Conservation (phyloP, 1,140 invertebrate genomes). For the Liolophura sinensis region DNA sequence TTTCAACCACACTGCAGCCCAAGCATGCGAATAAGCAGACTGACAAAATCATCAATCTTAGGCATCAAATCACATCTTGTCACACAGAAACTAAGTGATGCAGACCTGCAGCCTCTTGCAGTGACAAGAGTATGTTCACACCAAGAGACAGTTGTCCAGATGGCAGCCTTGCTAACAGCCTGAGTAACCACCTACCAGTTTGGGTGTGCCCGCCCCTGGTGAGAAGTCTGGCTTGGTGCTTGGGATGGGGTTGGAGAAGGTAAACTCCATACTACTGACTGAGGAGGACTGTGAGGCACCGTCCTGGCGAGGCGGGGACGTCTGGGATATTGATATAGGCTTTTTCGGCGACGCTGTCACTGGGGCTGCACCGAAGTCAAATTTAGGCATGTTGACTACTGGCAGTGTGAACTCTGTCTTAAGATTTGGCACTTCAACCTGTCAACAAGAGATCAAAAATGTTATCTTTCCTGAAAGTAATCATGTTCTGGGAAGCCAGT, state of each 20-base stretch:
- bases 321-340: background rate
- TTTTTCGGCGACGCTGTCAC: background rate
- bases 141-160: no score
- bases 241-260: constrained; percentile 36
- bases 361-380: constrained; percentile 15
- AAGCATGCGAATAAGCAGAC: no score
- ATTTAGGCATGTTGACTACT: constrained; percentile 25
- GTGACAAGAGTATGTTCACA: no score
- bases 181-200: background rate
- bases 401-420: constrained; percentile 42
- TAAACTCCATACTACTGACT: constrained; percentile 23
- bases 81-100: no score
- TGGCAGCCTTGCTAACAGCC: no score
- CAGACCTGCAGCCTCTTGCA: no score
- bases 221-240: constrained; percentile 4
- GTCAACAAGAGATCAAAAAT: background rate
- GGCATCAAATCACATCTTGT: no score
- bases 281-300: background rate
- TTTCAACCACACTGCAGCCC: no score
- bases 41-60: no score
- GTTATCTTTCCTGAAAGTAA: background rate
- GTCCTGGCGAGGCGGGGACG: background rate
- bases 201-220: background rate
- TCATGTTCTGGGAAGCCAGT: no score
- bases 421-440: constrained; percentile 30